Conservation (phyloP, 1,140 invertebrate species). For the Nymphalis io region DNA sequence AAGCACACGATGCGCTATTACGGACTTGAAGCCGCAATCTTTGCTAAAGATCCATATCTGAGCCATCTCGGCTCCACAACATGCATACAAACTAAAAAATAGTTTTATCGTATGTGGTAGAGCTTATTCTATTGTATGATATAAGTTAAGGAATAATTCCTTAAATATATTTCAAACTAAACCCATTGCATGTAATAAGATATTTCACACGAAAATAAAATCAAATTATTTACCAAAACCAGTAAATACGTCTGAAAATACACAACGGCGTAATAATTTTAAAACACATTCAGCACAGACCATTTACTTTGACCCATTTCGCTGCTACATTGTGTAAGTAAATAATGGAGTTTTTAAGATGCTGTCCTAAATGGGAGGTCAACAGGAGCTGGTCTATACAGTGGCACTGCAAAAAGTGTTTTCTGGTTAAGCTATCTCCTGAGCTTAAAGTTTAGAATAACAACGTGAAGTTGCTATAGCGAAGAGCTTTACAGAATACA, state of each 20-base stretch:
- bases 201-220: neutral
- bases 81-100: no score
- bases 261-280: slow-evolving; percentile 15
- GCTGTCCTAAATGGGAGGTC: neutral
- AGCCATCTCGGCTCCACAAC: no score
- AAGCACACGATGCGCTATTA: no score
- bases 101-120: no score
- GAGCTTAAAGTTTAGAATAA: slow-evolving; percentile 34
- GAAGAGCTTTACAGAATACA: slow-evolving; percentile 10
- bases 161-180: no score
- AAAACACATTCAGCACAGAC: neutral
- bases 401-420: slow-evolving; percentile 9
- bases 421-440: slow-evolving; percentile 17
- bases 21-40: no score
- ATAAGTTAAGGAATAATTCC: no score
- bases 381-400: neutral
- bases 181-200: neutral
- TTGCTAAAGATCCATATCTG: no score
- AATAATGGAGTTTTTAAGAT: slow-evolving; percentile 3
- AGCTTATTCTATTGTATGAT: no score
- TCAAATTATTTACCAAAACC: neutral
- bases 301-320: slow-evolving; percentile 13
- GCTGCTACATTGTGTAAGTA: slow-evolving; percentile 1
- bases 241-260: slow-evolving; percentile 15
- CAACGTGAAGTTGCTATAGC: slow-evolving; percentile 24